Evolutionary conservation across 2,888 invertebrate genomes (phyloP).

Genomic region (Mycalesis mineus): DNA sequence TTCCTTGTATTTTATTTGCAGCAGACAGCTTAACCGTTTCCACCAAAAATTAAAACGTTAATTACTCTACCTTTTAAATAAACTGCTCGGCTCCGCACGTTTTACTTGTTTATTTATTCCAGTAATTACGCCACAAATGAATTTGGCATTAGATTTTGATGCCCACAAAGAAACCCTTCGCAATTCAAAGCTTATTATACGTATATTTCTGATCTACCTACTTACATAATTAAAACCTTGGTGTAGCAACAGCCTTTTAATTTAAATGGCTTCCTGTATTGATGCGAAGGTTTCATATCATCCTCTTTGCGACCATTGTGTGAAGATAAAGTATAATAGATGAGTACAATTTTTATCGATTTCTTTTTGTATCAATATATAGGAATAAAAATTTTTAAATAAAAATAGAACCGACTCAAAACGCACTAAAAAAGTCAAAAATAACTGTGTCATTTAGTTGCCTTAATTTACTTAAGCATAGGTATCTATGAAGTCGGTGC

Average conservation of each 20-base stretch:
- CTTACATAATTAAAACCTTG: neutral
- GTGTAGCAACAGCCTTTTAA: neutral
- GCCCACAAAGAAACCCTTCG: neutral
- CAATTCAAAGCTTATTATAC: neutral
- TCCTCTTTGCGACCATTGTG: neutral
- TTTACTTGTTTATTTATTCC: neutral
- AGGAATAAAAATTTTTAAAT: too few relatives aligned
- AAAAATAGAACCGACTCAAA: too few relatives aligned
- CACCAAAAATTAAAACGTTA: too few relatives aligned
- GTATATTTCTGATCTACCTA: neutral
- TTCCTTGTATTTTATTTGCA: too few relatives aligned
- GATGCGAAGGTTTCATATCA: neutral
- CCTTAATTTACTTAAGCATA: too few relatives aligned
- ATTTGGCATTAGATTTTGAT: neutral
- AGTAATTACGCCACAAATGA: neutral
- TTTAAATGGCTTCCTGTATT: slow-evolving; percentile 1
- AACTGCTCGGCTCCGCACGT: too few relatives aligned
- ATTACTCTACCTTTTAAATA: too few relatives aligned
- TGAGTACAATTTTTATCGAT: neutral
- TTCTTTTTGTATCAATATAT: too few relatives aligned
- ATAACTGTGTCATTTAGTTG: too few relatives aligned
- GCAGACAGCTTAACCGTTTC: too few relatives aligned
- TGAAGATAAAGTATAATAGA: neutral
- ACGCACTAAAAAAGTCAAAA: too few relatives aligned
- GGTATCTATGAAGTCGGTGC: too few relatives aligned